Percentiles rank a stretch among this genome's conserved stretches.
Conservation (phyloP, 2,797 vertebrate species). For the Enteromius fasciolatus region DNA sequence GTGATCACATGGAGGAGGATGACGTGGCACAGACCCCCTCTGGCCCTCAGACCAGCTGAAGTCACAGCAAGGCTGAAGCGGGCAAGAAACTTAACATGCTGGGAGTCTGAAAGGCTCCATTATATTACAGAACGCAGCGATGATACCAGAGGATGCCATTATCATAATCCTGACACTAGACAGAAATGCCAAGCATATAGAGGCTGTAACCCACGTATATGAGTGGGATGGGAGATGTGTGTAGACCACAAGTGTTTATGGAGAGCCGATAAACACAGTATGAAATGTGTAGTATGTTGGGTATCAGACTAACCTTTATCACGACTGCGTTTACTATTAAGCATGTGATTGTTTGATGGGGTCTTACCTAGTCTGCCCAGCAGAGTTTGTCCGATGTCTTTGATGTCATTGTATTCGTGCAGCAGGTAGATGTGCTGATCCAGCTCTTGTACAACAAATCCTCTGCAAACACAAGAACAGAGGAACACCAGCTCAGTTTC, state of each 20-base stretch:
- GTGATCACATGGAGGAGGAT: constrained; percentile 36
- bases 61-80: constrained; percentile 21
- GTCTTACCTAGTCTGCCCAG: constrained; percentile 90
- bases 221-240: constrained; percentile 16
- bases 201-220: constrained; percentile 31
- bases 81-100: constrained; percentile 21
- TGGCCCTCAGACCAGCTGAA: constrained; percentile 44
- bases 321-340: neutral
- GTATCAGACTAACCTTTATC: neutral
- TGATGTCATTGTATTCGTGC: constrained; percentile 95
- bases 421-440: constrained; percentile 87
- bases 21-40: constrained; percentile 28
- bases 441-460: constrained; percentile 84
- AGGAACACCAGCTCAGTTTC: neutral
- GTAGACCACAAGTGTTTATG: constrained; percentile 22
- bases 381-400: constrained; percentile 91
- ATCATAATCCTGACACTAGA: constrained; percentile 49
- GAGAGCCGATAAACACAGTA: neutral
- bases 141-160: constrained; percentile 38
- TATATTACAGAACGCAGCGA: constrained; percentile 43
- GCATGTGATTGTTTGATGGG: neutral
- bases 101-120: constrained; percentile 40
- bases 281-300: neutral
- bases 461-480: constrained; percentile 73
- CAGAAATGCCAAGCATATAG: constrained; percentile 22